Evolutionary conservation across 1,140 invertebrate species (phyloP).

Genomic region (Trichomalopsis sarcophagae): DNA sequence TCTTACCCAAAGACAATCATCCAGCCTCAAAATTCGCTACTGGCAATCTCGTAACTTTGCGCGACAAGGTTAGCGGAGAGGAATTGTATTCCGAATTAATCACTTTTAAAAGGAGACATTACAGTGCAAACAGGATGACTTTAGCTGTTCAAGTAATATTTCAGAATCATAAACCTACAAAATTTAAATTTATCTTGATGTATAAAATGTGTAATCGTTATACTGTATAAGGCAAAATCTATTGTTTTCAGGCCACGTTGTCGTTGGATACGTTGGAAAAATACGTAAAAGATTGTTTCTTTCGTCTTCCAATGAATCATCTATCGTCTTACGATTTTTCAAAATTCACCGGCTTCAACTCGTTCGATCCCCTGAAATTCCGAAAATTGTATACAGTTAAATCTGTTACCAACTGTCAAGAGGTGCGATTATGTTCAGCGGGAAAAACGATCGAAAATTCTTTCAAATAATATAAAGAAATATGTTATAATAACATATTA

Average conservation of each 20-base stretch:
- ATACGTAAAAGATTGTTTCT: conserved; percentile 80
- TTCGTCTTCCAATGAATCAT: conserved; percentile 79
- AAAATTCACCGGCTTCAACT: conserved; percentile 67
- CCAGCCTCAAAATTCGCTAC: conserved; percentile 88
- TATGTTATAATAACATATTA: conserved; percentile 28
- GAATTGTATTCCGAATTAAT: conserved; percentile 80
- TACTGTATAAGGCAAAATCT: background rate
- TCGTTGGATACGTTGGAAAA: conserved; percentile 84
- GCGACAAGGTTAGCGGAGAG: conserved; percentile 80
- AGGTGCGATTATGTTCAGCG: conserved; percentile 66
- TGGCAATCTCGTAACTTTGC: conserved; percentile 88
- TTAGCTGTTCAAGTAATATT: conserved; percentile 81
- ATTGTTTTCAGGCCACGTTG: conserved; percentile 80
- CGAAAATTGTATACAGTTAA: conserved; percentile 86
- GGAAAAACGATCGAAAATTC: too few relatives aligned
- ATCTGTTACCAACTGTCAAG: conserved; percentile 82
- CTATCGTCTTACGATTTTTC: conserved; percentile 78
- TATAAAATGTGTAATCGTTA: too few relatives aligned
- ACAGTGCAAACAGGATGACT: conserved; percentile 92
- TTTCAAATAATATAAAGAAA: background rate
- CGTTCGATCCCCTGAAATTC: conserved; percentile 81
- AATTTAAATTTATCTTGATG: too few relatives aligned
- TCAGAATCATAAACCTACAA: background rate
- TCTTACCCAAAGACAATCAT: conserved; percentile 80
- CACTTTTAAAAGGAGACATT: conserved; percentile 87